Evolutionary conservation across 2,113 vertebrate genomes (phyloP).

Genomic region (Brachypodius melanocephalos): DNA sequence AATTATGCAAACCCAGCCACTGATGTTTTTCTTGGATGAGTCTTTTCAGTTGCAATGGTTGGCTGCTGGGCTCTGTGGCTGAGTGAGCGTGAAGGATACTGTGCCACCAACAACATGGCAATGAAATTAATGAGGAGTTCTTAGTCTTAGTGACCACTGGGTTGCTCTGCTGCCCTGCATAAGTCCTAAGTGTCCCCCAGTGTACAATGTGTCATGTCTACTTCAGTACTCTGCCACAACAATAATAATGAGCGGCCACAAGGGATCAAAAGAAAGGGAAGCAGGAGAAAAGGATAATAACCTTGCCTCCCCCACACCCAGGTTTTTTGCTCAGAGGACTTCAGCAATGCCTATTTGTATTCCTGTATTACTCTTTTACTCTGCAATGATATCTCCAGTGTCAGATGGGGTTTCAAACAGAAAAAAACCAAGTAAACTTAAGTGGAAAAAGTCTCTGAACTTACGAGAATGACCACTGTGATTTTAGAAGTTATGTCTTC

Average conservation of each 20-base stretch:
- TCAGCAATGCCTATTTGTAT: neutral
- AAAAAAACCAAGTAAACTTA: neutral
- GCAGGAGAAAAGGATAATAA: neutral
- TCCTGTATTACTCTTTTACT: neutral
- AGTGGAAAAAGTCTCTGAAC: neutral
- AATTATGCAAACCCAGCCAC: neutral
- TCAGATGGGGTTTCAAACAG: neutral
- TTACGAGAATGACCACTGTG: neutral
- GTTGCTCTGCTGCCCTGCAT: neutral
- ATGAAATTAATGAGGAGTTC: neutral
- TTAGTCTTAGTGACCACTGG: too few species aligned
- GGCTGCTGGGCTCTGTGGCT: neutral
- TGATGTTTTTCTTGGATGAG: neutral
- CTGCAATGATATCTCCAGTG: neutral
- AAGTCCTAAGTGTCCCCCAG: neutral
- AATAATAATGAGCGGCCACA: fast-evolving
- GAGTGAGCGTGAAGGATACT: fast-evolving
- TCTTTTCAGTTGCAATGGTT: neutral
- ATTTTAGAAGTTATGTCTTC: neutral
- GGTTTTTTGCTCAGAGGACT: neutral
- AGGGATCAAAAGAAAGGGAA: neutral
- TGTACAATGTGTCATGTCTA: fast-evolving
- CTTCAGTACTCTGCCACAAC: neutral
- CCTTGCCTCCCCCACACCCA: fast-evolving
- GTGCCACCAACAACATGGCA: fast-evolving